Base-by-base conservation (phyloP, 2,113 vertebrate species). In the Phylloscopus trochiloides region DNA sequence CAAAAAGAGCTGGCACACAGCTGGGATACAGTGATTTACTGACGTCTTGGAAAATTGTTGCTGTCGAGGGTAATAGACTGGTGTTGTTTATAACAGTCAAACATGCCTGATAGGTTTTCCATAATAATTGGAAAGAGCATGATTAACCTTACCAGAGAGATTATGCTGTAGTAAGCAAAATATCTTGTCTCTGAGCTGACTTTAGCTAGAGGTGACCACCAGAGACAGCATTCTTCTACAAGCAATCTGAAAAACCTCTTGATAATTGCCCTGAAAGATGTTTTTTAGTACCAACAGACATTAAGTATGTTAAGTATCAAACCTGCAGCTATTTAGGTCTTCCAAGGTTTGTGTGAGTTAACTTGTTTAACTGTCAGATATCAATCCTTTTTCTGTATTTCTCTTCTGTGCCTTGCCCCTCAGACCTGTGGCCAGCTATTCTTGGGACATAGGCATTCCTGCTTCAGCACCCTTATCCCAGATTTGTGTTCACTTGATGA, bases 1-100 rank as follows among this genome's bases (percentile, higher is more conserved):
- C 96, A 90, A 83, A 90, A 96, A 82, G 81, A 93, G 51, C 90
- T 91, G 92, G 81, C 92, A 93, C 34, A 32, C 67, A 94, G 74
- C 87, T 96, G 88, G 71, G 85, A 63, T 72, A 50, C 54, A 36
- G 74, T 94, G 87, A 94, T 94, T 95, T 92, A 90, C 74, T 93
- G 90, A 86, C 11, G 15, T 80, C 85, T 88, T 2, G 1, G 87
- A 94, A 92, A 91, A 91, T 94, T 94, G 93, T 94, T 76, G 85
- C 71, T 96, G 87, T 95, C n/a, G 1, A 83, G 63, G 26, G 77
- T 95, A 95, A 92, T 90, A 93, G 81, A 76, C 74, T 93, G 82
- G 51, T 70, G 54, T n/a, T 92, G 87, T 94, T 95, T 90, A 71
- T 93, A 94, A 76, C 77, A 92, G 74, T 90, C 87, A 94, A 93